Conservation (phyloP, 2,888 invertebrate genomes). For the Acleris literana region DNA sequence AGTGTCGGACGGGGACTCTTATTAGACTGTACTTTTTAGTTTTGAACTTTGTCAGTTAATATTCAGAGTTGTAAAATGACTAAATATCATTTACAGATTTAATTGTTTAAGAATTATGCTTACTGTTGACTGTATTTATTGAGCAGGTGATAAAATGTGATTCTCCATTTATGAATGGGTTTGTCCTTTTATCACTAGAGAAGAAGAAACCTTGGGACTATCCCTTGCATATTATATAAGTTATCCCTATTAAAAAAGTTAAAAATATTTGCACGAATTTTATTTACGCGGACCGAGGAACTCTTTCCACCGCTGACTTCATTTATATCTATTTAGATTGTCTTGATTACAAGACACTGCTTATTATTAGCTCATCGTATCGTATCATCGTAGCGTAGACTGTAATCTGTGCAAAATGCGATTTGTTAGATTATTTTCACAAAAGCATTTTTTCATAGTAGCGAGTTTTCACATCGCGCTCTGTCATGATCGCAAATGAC, state of each 20-base stretch:
- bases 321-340: too few relatives aligned
- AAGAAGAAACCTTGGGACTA: constrained; percentile 78
- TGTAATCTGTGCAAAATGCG: too few relatives aligned
- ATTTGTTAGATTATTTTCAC: too few relatives aligned
- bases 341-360: too few relatives aligned
- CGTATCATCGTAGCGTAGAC: too few relatives aligned
- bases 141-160: constrained; percentile 81
- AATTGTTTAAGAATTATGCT: constrained; percentile 82
- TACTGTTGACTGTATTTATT: constrained; percentile 84
- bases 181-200: constrained; percentile 80
- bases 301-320: too few relatives aligned
- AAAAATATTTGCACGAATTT: constrained; percentile 61
- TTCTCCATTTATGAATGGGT: constrained; percentile 77
- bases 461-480: too few relatives aligned
- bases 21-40: constrained; percentile 58
- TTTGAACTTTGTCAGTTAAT: constrained; percentile 67
- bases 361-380: too few relatives aligned
- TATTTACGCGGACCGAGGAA: constrained; percentile 39
- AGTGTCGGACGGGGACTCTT: constrained; percentile 39
- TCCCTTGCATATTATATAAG: constrained; percentile 83
- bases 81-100: constrained; percentile 78
- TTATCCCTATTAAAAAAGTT: constrained; percentile 83
- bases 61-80: constrained; percentile 75
- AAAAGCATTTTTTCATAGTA: too few relatives aligned
- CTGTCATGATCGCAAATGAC: too few relatives aligned